Base-by-base conservation (phyloP, 1,140 invertebrate species). In the Aricia agestis region DNA sequence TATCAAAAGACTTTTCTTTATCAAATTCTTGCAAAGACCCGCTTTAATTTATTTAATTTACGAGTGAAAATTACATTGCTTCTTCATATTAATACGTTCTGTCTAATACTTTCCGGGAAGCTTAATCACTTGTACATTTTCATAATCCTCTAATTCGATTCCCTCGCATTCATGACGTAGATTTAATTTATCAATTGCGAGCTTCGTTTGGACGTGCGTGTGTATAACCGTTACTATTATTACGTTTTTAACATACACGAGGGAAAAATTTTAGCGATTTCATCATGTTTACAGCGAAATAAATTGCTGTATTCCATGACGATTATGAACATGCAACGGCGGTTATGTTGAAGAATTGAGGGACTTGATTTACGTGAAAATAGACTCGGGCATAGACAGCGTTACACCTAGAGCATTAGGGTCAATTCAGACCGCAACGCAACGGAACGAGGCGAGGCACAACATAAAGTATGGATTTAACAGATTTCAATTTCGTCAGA, bases 81-180 rank as follows among this genome's bases (percentile, higher is more conserved):
- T 52, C 45, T 11, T 52, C 45, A 52, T 13, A 52, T 52, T 52
- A 52, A 52, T 52, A 3, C 45, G 36, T 36, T 36, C 45, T 52
- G 13, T 52, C 13, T 52, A 36, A 36, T 52, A 52, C 78, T 83
- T 86, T 85, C 88, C 86, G 79, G 80, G 82, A 89, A 87, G 85
- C 84, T 89, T 89, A 89, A 89, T 90, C 86, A 89, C 85, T 89
- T 89, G 87, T 85, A 87, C 84, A 86, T 86, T 87, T 83, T 76
- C 80, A 90, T 89, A 89, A 89, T 89, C 81, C 81, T 80, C 82
- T 89, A 86, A 89, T 87, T 90, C 86, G 84, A 89, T 90, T 89
- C 85, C 80, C 73, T 78, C 78, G 82, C 86, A 86, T 86, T 87
- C 85, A 85, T 87, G 81, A 83, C 82, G 81, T 82, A 85, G 87